Evolutionary conservation across 2,797 vertebrate genomes (phyloP).

Genomic region (Pteronotus mesoamericanus): DNA sequence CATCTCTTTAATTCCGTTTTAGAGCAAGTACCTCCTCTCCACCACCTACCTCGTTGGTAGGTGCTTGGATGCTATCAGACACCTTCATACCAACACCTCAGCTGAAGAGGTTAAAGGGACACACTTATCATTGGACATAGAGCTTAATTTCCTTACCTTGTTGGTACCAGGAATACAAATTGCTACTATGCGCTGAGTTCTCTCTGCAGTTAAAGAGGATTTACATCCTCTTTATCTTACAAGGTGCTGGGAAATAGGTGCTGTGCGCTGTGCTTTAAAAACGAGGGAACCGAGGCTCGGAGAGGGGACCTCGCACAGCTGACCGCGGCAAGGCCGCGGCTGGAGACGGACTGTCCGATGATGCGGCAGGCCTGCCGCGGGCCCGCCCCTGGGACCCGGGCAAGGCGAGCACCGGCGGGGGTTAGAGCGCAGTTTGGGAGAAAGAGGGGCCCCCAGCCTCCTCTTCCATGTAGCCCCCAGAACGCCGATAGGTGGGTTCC

Average conservation of each 20-base stretch:
- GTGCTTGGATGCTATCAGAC: not conserved
- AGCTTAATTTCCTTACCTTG: not conserved
- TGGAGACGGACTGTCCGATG: not conserved
- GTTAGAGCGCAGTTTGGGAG: not conserved
- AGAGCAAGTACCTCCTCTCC: slow-evolving; percentile 7
- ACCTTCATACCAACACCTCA: not conserved
- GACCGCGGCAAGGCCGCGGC: not conserved
- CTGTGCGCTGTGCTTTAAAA: slow-evolving; percentile 10
- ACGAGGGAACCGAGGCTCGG: not conserved
- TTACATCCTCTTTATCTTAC: not conserved
- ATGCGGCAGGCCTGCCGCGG: not conserved
- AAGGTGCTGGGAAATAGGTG: not conserved
- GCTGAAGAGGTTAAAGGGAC: not conserved
- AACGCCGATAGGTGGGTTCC: not conserved
- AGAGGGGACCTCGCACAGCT: not conserved
- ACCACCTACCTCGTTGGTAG: not conserved
- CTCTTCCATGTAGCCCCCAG: not conserved
- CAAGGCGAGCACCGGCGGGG: not conserved
- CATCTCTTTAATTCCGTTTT: slow-evolving; percentile 17
- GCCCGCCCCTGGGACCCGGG: not conserved
- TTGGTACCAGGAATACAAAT: not conserved
- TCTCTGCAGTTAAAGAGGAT: not conserved
- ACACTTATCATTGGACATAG: not conserved
- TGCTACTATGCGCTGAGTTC: not conserved
- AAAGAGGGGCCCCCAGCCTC: not conserved